Evolutionary conservation across 2,888 invertebrate genomes (phyloP).

Genomic region (Quadroppia sp.): DNA sequence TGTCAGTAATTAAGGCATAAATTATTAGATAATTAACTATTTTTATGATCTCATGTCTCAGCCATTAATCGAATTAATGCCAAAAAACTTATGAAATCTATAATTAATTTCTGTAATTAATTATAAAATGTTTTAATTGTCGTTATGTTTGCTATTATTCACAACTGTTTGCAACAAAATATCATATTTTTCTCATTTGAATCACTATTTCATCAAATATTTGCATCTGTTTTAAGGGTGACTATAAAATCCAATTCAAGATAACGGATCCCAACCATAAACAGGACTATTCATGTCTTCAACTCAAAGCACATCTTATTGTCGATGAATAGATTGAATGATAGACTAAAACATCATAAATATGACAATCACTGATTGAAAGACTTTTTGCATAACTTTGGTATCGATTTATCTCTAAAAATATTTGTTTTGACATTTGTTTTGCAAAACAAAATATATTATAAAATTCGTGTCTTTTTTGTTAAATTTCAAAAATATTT

Average conservation of each 20-base stretch:
- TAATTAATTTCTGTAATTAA: not conserved
- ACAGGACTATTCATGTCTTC: conserved; percentile 8
- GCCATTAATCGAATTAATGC: not conserved
- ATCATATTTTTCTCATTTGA: not conserved
- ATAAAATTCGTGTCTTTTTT: too few species aligned
- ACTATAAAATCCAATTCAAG: conserved; percentile 1
- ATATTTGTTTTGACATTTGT: too few species aligned
- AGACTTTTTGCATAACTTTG: too few species aligned
- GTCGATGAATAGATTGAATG: not conserved
- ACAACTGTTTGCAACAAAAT: not conserved
- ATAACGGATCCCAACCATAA: conserved; percentile 6
- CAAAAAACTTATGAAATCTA: not conserved
- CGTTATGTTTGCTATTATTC: not conserved
- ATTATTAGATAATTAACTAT: conserved; percentile 1
- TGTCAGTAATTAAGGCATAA: not conserved
- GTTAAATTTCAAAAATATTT: too few species aligned
- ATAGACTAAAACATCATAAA: too few species aligned
- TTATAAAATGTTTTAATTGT: not conserved
- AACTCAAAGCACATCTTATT: not conserved
- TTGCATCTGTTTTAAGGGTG: not conserved
- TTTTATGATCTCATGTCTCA: not conserved
- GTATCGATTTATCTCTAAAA: too few species aligned
- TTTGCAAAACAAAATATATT: too few species aligned
- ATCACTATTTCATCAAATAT: not conserved
- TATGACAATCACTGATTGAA: too few species aligned